phyloP scores from a whole-genome alignment of 2,113 vertebrate genomes.

The Mustelus asterias region DNA sequence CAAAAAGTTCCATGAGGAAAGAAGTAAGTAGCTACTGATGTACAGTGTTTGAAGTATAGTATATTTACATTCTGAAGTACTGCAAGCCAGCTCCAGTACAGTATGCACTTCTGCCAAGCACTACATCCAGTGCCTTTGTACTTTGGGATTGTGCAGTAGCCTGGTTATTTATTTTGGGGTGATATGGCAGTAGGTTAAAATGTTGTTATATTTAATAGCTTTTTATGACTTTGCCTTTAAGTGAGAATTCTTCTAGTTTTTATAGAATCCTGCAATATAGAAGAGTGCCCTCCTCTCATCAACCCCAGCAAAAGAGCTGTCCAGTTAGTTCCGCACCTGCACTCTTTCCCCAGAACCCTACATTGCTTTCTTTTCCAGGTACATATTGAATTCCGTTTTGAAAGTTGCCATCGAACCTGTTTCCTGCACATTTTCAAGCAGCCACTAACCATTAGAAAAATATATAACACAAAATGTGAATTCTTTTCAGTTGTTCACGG shows the following conservation, averaged over 20 bases:
- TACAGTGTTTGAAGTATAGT: background rate
- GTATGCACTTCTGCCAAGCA: background rate
- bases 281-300: background rate
- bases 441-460: background rate
- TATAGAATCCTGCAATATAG: background rate
- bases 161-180: background rate
- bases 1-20: constrained; percentile 81
- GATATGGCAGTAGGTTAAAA: background rate
- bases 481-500: background rate
- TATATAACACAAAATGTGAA: background rate
- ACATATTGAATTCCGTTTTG: background rate
- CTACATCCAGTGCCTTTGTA: background rate
- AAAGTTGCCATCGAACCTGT: background rate
- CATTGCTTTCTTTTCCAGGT: background rate
- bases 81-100: background rate
- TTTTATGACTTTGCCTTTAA: background rate
- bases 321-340: background rate
- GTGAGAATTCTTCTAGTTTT: background rate
- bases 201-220: background rate
- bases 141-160: background rate
- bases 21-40: constrained; percentile 68
- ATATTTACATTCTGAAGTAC: background rate
- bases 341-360: background rate
- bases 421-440: background rate
- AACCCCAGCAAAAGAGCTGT: background rate